phyloP scores from a whole-genome alignment of 2,797 vertebrate genomes.

The Enteromius anoplus region DNA sequence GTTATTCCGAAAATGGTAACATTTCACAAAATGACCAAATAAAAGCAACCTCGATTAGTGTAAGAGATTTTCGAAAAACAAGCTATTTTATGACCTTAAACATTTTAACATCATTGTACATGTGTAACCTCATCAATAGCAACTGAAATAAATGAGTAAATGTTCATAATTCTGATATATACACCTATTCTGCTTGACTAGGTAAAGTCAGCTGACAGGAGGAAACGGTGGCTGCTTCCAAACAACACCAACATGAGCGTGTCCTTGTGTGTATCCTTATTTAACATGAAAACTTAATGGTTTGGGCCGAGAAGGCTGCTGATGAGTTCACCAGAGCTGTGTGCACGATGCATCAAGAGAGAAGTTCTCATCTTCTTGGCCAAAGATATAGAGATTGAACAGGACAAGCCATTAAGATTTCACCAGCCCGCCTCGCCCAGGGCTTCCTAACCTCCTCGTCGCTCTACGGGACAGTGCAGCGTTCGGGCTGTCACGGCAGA shows the following conservation, averaged over 20 bases:
- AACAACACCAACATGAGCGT: slow-evolving; percentile 61
- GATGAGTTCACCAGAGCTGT: slow-evolving; percentile 53
- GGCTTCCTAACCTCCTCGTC: slow-evolving; percentile 57
- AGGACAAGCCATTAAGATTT: slow-evolving; percentile 74
- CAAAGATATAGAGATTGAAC: slow-evolving; percentile 66
- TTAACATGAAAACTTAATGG: slow-evolving; percentile 75
- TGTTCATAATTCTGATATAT: not conserved
- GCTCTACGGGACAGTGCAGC: slow-evolving; percentile 51
- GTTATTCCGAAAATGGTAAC: not conserved
- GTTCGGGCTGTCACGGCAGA: slow-evolving; percentile 47
- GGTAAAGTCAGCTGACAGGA: slow-evolving; percentile 46
- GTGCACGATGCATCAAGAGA: slow-evolving; percentile 40
- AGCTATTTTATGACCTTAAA: not conserved
- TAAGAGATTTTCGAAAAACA: not conserved
- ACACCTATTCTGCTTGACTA: not conserved
- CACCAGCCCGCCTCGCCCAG: slow-evolving; percentile 60
- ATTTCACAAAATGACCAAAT: not conserved
- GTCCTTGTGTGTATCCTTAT: slow-evolving; percentile 64
- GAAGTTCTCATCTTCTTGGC: slow-evolving; percentile 52
- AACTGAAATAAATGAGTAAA: not conserved
- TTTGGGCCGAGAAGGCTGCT: slow-evolving; percentile 49
- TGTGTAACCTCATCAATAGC: not conserved
- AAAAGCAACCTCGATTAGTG: not conserved
- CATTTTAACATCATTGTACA: not conserved
- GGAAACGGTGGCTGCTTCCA: slow-evolving; percentile 47